Conservation (phyloP, 2,888 invertebrate genomes). For the Nephrocerus scutellatus region DNA sequence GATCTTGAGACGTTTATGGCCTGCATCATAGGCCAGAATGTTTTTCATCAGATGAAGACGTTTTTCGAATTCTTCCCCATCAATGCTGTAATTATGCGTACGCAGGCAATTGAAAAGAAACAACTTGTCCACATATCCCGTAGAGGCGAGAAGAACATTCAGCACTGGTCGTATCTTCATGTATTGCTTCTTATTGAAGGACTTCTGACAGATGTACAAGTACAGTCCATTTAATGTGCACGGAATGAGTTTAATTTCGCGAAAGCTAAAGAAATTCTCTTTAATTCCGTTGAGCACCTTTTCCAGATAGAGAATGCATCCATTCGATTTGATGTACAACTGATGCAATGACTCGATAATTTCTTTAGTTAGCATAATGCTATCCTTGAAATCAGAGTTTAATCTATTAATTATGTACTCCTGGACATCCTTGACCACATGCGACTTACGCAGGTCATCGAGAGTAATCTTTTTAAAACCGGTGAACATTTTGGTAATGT, state of each 20-base stretch:
- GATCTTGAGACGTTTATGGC: constrained; percentile 49
- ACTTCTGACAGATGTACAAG: constrained; percentile 87
- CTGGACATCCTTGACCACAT: constrained; percentile 91
- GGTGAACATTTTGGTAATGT: constrained; percentile 73
- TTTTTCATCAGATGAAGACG: constrained; percentile 66
- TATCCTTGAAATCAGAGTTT: constrained; percentile 79
- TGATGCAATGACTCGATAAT: constrained; percentile 94
- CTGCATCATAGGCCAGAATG: constrained; percentile 45
- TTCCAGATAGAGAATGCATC: constrained; percentile 80
- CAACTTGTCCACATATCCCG: constrained; percentile 74
- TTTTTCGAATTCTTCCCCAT: constrained; percentile 72
- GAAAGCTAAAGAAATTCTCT: constrained; percentile 83
- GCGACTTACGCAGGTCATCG: constrained; percentile 82
- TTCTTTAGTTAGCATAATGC: constrained; percentile 78
- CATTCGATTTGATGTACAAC: constrained; percentile 91
- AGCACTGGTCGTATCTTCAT: constrained; percentile 77
- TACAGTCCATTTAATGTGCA: constrained; percentile 92
- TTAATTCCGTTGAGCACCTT: constrained; percentile 88
- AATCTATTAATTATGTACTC: constrained; percentile 86
- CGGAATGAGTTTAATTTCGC: constrained; percentile 89
- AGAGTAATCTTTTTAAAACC: constrained; percentile 86
- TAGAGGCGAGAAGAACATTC: constrained; percentile 80
- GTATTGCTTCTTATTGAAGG: constrained; percentile 84
- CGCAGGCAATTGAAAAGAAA: constrained; percentile 76
- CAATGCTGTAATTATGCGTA: constrained; percentile 71